Percentiles rank a stretch among this genome's conserved stretches.
Conservation (phyloP, 2,797 vertebrate species). For the Lophius americanus region DNA sequence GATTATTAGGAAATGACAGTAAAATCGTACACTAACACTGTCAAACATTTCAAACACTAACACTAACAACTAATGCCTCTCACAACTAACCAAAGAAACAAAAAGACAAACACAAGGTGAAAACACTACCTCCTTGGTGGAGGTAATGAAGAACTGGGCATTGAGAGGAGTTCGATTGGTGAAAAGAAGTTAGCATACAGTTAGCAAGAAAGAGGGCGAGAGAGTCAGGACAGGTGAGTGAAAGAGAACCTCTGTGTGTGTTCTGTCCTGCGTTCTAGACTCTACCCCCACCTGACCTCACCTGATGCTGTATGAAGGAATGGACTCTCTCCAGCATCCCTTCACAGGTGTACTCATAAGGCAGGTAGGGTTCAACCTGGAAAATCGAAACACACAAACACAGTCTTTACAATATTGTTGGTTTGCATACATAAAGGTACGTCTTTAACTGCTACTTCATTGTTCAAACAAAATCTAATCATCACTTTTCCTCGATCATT, state of each 20-base stretch:
- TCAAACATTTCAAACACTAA: no score
- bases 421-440: conserved; percentile 7
- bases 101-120: no score
- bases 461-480: conserved; percentile 62
- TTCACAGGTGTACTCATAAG: conserved; percentile 94
- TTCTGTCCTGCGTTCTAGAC: neutral
- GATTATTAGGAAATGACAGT: no score
- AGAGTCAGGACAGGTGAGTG: neutral
- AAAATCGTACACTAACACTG: no score
- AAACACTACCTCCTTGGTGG: no score
- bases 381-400: conserved; percentile 38
- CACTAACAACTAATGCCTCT: no score
- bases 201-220: neutral
- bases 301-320: conserved; percentile 95
- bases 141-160: conserved; percentile 45
- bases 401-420: conserved; percentile 17
- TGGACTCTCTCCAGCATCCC: conserved; percentile 95
- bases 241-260: conserved; percentile 1
- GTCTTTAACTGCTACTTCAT: conserved; percentile 32
- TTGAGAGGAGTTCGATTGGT: conserved; percentile 11
- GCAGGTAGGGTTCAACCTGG: conserved; percentile 93
- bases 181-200: neutral
- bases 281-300: conserved; percentile 26
- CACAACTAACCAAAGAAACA: no score
- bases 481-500: conserved; percentile 56